Evolutionary conservation across 2,113 vertebrate species (phyloP).

Genomic region (Labeo catla): DNA sequence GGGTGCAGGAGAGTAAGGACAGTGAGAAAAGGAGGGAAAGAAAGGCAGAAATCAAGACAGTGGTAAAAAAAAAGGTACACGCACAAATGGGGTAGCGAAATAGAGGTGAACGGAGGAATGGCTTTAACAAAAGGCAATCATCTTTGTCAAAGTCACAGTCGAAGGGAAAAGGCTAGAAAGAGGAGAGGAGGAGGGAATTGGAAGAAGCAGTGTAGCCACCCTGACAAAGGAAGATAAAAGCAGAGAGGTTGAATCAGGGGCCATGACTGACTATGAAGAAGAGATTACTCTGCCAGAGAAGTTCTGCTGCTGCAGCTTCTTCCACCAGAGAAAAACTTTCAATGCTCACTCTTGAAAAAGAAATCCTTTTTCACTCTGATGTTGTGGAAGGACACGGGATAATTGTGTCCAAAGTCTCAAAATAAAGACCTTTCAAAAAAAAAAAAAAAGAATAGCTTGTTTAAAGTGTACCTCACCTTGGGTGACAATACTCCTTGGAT

Average conservation of each 20-base stretch:
- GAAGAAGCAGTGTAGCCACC: conserved; percentile 75
- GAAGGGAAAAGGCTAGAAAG: conserved; percentile 83
- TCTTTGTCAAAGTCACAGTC: conserved; percentile 88
- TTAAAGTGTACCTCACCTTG: conserved; percentile 25
- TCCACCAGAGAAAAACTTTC: conserved; percentile 66
- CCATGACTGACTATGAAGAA: conserved; percentile 90
- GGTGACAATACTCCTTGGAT: neutral
- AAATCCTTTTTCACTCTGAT: conserved; percentile 50
- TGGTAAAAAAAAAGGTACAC: conserved; percentile 1
- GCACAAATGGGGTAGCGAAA: conserved; percentile 29
- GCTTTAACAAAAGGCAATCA: conserved; percentile 93
- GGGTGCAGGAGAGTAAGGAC: conserved; percentile 88
- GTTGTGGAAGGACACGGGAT: conserved; percentile 37
- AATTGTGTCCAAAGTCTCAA: conserved; percentile 42
- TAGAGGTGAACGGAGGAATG: conserved; percentile 86
- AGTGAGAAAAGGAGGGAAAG: conserved; percentile 60
- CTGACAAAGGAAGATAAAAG: conserved; percentile 97
- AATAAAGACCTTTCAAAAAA: conserved; percentile 34
- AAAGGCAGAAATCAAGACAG: conserved; percentile 9
- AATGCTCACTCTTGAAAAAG: conserved; percentile 53
- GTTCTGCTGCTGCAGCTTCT: conserved; percentile 65
- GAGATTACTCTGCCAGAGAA: conserved; percentile 75
- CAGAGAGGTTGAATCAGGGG: conserved; percentile 84
- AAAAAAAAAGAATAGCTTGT: conserved; percentile 6
- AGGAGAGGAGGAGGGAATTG: conserved; percentile 34